Evolutionary conservation across 2,113 vertebrate species (phyloP).

Genomic region (Macaca fascicularis): DNA sequence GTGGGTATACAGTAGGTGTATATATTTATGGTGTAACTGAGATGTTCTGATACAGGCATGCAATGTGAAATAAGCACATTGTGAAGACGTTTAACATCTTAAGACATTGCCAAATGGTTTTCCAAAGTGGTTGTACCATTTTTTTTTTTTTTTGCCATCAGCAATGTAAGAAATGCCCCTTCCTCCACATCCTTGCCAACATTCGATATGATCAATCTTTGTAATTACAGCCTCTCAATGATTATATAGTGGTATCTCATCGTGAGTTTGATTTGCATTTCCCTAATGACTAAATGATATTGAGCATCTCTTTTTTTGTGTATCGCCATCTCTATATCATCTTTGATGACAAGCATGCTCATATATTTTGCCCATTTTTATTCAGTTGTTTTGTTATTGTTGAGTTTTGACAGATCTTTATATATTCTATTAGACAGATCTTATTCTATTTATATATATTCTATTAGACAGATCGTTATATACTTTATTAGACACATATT

Average conservation of each 20-base stretch:
- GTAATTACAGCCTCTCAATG: neutral
- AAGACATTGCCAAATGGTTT: too few species aligned
- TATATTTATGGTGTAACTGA: too few species aligned
- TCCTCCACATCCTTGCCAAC: neutral
- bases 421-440: too few species aligned
- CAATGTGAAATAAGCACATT: too few species aligned
- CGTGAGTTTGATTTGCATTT: neutral
- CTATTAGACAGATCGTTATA: too few species aligned
- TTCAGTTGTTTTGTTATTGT: neutral
- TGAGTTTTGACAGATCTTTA: neutral
- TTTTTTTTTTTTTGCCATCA: neutral
- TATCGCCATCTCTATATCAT: neutral
- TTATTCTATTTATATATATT: too few species aligned
- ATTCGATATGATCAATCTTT: neutral
- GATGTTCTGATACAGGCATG: too few species aligned
- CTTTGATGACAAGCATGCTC: neutral
- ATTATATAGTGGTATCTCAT: neutral
- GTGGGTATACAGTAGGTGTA: too few species aligned
- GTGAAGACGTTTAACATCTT: too few species aligned
- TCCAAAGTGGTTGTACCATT: neutral
- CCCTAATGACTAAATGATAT: neutral
- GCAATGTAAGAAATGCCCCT: neutral
- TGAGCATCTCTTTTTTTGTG: neutral
- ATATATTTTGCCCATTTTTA: neutral
- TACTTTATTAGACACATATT: neutral